Base-by-base conservation (phyloP, 1,140 invertebrate species). In the Drosophila parvula region DNA sequence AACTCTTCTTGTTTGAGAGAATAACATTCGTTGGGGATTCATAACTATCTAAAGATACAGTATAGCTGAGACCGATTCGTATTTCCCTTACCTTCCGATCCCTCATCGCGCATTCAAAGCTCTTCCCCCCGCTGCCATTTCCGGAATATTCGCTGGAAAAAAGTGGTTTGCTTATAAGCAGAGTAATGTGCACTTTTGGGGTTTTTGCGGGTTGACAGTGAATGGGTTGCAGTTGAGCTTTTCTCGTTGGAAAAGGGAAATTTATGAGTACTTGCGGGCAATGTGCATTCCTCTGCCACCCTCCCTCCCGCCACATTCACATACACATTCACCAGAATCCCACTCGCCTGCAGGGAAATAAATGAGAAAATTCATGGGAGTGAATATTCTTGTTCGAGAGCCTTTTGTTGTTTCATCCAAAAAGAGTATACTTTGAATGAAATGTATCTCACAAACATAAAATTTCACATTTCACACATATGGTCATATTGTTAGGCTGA, bases 261-360 rank as follows among this genome's bases (percentile, higher is more conserved):
- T 86, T 86, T 88, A 86, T 88, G 83, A 74, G 76, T 63, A 69
- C 48, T 79, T 60, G 64, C 43, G 44, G 53, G 60, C 14, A 71
- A 58, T 47, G 41, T 47, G 55, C 53, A 68, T 58, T 76, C 47
- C 36, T 8, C 45, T 47, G 45, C 45, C 32, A 36, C 11, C 36
- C 63, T 16, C 12, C 28, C n/a, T 36, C 6, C 6, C n/a, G n/a
- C n/a, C n/a, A n/a, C 16, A 53, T 14, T 22, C 50, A 36, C 32
- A 53, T 36, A 34, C 48, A 3, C n/a, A 58, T 68, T 70, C 7
- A 9, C 34, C 18, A 32, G 27, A 41, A 36, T 36, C 28, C 38
- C 34, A 48, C 34, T 43, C 7, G 38, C 45, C 34, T 50, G 50
- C 50, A 47, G 44, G 10, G 12, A 59, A 71, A 57, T 47, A 59